Percentiles rank a stretch among this genome's conserved stretches.
These are phyloP conservation scores for Holothuria leucospilota DNA, from an alignment of 53 echinoderm and acorn worm genomes.

Conservation along the genomic window DNA sequence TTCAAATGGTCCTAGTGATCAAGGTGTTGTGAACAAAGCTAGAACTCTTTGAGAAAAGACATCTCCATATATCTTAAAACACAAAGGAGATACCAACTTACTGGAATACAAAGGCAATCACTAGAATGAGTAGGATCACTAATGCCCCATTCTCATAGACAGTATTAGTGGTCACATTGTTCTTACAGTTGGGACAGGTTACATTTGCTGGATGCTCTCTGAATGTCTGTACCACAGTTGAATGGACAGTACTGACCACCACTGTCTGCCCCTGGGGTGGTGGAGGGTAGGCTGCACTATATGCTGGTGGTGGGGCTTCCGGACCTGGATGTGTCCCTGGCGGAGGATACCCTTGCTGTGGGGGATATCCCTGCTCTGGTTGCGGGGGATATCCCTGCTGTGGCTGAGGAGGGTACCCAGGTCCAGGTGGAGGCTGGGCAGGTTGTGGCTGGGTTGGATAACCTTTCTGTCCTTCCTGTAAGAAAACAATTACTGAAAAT, in stretches of 20 bases:
- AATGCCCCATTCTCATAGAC: slow-evolving; percentile 48
- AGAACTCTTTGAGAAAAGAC: too few species aligned
- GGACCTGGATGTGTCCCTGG: background rate
- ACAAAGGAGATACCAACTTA: background rate
- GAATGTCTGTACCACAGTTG: slow-evolving; percentile 7
- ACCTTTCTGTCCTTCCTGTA: too few species aligned
- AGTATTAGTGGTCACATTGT: slow-evolving; percentile 51
- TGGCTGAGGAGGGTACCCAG: slow-evolving; percentile 13
- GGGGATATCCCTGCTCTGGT: background rate
- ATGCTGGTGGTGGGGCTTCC: background rate
- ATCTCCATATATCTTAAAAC: too few species aligned
- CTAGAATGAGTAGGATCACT: slow-evolving; percentile 51
- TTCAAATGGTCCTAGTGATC: too few species aligned
- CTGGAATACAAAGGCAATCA: slow-evolving; percentile 67
- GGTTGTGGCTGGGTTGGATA: too few species aligned
- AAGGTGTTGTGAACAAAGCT: too few species aligned
- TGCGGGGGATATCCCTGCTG: background rate
- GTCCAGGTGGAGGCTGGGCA: background rate
- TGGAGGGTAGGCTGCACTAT: background rate
- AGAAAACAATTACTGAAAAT: too few species aligned
- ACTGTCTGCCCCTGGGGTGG: slow-evolving; percentile 6
- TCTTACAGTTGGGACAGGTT: slow-evolving; percentile 61
- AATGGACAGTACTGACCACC: slow-evolving; percentile 19
- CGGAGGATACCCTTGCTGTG: background rate
- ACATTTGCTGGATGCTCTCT: slow-evolving; percentile 8